These are phyloP conservation scores for Stramonita haemastoma DNA, from an alignment of 2,888 invertebrate genomes.

Conservation along the genomic window DNA sequence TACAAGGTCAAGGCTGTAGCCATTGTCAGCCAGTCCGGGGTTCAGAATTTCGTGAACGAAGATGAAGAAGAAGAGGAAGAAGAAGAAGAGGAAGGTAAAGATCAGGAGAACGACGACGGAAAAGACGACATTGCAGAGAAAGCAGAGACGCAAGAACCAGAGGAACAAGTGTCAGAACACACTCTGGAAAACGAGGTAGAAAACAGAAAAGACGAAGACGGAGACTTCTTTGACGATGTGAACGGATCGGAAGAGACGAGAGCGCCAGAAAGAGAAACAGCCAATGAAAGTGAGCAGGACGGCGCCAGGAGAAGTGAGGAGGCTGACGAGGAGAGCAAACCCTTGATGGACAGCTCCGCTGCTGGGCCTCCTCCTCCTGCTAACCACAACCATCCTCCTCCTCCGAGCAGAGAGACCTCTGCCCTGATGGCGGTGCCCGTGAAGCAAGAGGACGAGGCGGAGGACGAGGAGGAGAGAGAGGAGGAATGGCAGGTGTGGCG, in stretches of 20 bases:
- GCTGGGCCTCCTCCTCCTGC: too few relatives aligned
- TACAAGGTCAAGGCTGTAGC: constrained; percentile 14
- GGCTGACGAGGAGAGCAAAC: not conserved
- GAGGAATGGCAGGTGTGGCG: constrained; percentile 38
- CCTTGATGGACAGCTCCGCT: too few relatives aligned
- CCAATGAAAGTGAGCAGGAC: too few relatives aligned
- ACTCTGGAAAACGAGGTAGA: not conserved
- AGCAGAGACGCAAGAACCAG: not conserved
- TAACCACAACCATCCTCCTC: not conserved
- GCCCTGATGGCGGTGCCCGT: not conserved
- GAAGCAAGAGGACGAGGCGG: not conserved
- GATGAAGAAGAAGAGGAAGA: constrained; percentile 9
- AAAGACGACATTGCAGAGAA: not conserved
- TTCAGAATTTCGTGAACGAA: constrained; percentile 18
- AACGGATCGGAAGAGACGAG: too few relatives aligned
- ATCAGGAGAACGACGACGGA: not conserved
- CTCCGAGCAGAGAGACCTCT: not conserved
- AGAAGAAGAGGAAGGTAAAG: not conserved
- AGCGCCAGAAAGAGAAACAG: too few relatives aligned
- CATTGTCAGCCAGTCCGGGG: not conserved
- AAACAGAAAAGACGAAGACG: not conserved
- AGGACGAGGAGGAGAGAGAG: constrained; percentile 4
- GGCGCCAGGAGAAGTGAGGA: not conserved
- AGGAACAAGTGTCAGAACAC: not conserved
- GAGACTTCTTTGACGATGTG: too few relatives aligned